A percentile compares a stretch with the other conserved stretches of the same genome.
phyloP scores from a whole-genome alignment of 1,140 invertebrate genomes.

The Bombyx mori region DNA sequence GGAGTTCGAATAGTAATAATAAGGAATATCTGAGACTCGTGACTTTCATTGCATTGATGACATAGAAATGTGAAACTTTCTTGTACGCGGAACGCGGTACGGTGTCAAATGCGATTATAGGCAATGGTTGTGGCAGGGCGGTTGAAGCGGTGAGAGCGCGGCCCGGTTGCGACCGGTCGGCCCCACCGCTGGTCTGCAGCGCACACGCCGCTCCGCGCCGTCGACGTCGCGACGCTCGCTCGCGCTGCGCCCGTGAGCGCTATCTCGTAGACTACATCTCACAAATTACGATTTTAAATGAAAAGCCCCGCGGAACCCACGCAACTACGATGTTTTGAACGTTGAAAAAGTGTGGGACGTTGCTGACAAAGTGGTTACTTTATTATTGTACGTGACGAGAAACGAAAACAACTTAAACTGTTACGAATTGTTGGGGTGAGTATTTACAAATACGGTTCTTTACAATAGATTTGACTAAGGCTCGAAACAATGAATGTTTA shows the following conservation, averaged over 20 bases:
- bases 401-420: constrained; percentile 1
- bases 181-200: constrained; percentile 52
- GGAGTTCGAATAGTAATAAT: too few relatives aligned
- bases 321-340: constrained; percentile 28
- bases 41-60: constrained; percentile 23
- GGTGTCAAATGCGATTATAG: constrained; percentile 66
- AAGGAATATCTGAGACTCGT: not conserved
- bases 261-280: constrained; percentile 22
- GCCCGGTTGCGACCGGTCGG: constrained; percentile 63
- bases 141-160: constrained; percentile 25
- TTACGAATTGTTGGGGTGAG: constrained; percentile 2
- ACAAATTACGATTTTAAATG: constrained; percentile 20
- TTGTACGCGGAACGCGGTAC: constrained; percentile 50
- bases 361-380: constrained; percentile 18
- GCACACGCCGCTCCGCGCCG: constrained; percentile 58
- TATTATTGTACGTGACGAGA: constrained; percentile 10
- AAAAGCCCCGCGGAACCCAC: constrained; percentile 17
- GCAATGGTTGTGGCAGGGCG: constrained; percentile 43
- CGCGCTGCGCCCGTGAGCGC: constrained; percentile 41
- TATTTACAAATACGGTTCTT: not conserved
- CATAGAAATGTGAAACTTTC: constrained; percentile 66
- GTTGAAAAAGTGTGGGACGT: constrained; percentile 20
- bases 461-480: not conserved
- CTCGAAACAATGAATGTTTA: not conserved
- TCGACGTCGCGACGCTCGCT: constrained; percentile 63